Conservation (phyloP, 2,113 vertebrate genomes). For the Sardina pilchardus region DNA sequence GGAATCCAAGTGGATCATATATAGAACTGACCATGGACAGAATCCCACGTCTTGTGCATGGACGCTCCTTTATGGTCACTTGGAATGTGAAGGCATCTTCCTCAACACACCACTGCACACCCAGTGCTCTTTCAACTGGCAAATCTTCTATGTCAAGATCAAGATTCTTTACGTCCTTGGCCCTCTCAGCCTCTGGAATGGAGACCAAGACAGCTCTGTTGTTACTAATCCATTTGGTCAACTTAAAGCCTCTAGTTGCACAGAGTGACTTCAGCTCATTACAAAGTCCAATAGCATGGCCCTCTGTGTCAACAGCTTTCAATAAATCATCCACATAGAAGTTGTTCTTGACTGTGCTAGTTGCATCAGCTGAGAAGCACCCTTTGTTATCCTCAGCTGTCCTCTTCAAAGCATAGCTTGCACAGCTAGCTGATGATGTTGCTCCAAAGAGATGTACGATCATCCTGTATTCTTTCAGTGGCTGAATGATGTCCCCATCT, state of each 20-base stretch:
- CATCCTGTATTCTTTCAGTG: not conserved
- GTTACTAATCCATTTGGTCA: conserved; percentile 35
- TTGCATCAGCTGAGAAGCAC: not conserved
- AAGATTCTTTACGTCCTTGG: conserved; percentile 14
- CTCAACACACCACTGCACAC: too few species aligned
- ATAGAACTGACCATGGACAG: too few species aligned
- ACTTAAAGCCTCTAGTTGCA: conserved; percentile 28
- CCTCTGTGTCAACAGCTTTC: not conserved
- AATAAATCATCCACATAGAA: not conserved
- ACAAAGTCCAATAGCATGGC: too few species aligned
- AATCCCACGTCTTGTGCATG: too few species aligned
- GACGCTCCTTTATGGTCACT: too few species aligned
- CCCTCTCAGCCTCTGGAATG: conserved; percentile 18
- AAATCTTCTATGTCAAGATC: conserved; percentile 27
- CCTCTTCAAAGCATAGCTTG: not conserved
- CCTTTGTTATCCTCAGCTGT: conserved; percentile 22
- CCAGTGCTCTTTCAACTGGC: too few species aligned
- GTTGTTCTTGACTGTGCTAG: not conserved
- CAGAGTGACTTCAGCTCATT: not conserved
- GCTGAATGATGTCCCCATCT: not conserved
- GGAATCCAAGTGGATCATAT: too few species aligned
- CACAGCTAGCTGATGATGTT: too few species aligned
- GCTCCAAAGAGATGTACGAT: too few species aligned
- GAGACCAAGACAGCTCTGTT: not conserved
- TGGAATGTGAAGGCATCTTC: too few species aligned